phyloP scores from a whole-genome alignment of 2,113 vertebrate species.

The Coptodon rendalli region DNA sequence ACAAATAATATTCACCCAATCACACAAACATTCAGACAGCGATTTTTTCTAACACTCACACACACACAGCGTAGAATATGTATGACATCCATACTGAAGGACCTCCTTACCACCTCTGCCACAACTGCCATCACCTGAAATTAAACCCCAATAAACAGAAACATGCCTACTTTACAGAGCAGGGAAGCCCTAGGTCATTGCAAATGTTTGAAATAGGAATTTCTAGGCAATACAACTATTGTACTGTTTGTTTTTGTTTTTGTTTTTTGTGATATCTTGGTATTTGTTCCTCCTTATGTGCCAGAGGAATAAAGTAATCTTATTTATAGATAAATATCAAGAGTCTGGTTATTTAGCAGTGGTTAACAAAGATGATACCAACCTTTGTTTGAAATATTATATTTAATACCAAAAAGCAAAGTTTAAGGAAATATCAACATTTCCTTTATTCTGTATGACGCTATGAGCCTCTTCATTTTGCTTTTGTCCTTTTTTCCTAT shows the following conservation, averaged over 20 bases:
- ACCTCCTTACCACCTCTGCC: background rate
- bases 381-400: background rate
- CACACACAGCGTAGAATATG: background rate
- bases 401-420: background rate
- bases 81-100: background rate
- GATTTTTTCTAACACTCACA: background rate
- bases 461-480: background rate
- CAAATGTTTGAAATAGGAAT: background rate
- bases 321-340: background rate
- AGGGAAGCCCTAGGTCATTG: background rate
- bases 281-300: background rate
- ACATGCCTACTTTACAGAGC: background rate
- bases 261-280: background rate
- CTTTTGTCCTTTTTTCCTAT: background rate
- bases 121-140: background rate
- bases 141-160: background rate
- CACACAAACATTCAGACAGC: background rate
- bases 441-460: background rate
- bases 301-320: background rate
- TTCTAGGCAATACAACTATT: background rate
- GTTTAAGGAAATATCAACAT: background rate
- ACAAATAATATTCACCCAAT: background rate
- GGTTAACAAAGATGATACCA: background rate
- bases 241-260: background rate
- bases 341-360: background rate